phyloP scores from a whole-genome alignment of 1,140 invertebrate genomes.

The Trypoxylus dichotomus region DNA sequence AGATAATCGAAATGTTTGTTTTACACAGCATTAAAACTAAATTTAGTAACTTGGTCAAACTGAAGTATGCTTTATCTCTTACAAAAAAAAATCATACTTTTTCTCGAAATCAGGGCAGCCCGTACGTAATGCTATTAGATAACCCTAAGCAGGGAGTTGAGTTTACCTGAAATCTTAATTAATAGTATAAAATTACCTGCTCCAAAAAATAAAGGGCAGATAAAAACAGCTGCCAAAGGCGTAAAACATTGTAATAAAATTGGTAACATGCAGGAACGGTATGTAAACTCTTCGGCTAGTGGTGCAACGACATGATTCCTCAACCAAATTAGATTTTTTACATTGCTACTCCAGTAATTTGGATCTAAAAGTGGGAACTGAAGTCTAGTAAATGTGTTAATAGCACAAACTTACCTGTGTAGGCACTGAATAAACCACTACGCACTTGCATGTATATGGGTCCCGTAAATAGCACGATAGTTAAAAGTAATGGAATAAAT shows the following conservation, averaged over 20 bases:
- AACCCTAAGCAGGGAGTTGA: too few relatives aligned
- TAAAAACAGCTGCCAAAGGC: constrained; percentile 75
- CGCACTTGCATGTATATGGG: constrained; percentile 74
- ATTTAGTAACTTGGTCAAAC: too few relatives aligned
- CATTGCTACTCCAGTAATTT: constrained; percentile 71
- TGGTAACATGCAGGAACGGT: constrained; percentile 89
- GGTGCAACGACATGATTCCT: constrained; percentile 90
- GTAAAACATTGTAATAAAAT: constrained; percentile 80
- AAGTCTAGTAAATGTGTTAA: neutral
- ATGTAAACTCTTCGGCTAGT: constrained; percentile 90
- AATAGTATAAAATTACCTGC: constrained; percentile 62
- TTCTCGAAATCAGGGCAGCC: too few relatives aligned
- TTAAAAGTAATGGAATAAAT: constrained; percentile 77
- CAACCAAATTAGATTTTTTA: constrained; percentile 80
- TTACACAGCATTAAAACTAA: too few relatives aligned
- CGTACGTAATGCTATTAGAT: too few relatives aligned
- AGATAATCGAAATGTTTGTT: too few relatives aligned
- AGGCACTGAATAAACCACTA: constrained; percentile 69
- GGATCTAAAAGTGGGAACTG: constrained; percentile 60
- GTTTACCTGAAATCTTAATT: neutral
- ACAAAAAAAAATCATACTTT: too few relatives aligned
- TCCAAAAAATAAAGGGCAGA: constrained; percentile 91
- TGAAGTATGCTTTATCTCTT: too few relatives aligned
- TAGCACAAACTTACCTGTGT: constrained; percentile 60
- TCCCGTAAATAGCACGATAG: constrained; percentile 82